These are phyloP conservation scores for Pangasius krempfi DNA, from an alignment of 2,797 vertebrate species.

Conservation along the genomic window DNA sequence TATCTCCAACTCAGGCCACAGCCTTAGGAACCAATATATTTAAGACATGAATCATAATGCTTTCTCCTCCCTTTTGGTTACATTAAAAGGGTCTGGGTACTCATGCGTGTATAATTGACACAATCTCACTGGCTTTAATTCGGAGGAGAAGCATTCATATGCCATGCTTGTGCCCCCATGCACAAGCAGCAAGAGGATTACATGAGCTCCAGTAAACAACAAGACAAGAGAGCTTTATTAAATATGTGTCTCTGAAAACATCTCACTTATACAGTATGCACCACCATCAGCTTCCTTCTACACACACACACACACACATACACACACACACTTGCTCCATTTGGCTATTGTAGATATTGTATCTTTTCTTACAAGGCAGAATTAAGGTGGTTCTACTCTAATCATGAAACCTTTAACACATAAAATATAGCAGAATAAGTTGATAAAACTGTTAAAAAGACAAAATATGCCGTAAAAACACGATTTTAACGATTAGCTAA, in stretches of 20 bases:
- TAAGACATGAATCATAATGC: conserved; percentile 37
- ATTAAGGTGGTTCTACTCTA: neutral
- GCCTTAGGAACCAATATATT: conserved; percentile 17
- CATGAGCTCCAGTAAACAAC: neutral
- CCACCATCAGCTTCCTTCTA: neutral
- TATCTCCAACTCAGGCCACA: conserved; percentile 11
- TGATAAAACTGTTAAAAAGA: neutral
- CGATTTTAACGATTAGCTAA: neutral
- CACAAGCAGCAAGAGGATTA: neutral
- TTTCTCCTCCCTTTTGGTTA: conserved; percentile 29
- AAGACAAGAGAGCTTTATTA: neutral
- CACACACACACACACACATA: neutral
- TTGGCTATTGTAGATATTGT: neutral
- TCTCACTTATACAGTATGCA: neutral
- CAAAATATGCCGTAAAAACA: neutral
- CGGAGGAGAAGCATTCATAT: neutral
- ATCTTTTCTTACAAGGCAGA: neutral
- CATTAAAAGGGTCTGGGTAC: neutral
- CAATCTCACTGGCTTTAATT: neutral
- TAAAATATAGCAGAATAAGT: neutral
- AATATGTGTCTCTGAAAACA: neutral
- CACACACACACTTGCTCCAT: neutral
- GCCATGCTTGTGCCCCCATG: neutral
- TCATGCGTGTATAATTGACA: neutral
- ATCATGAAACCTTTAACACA: neutral